Evolutionary conservation across 2,888 invertebrate genomes (phyloP), one percentile per base, ranked within the genome.

Genomic region (Pristionchus fissidentatus): DNA sequence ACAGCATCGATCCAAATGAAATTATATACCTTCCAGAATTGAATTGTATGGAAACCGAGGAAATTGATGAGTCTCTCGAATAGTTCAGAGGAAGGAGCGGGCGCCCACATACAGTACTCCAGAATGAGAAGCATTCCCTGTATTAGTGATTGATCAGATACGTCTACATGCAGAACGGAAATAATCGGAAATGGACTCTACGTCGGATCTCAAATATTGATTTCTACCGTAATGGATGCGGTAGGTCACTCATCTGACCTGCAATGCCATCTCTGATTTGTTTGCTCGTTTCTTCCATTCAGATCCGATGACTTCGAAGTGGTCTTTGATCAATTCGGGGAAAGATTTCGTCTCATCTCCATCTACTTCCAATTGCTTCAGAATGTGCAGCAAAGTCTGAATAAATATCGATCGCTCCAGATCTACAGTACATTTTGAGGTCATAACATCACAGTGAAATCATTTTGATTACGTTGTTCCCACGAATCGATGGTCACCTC

Each of bases 11-110:
- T 32, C 7, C 8, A 22, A 13, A 10, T n/a, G 22, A 66, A 66
- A 35, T 3, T 35, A 32, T n/a, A 19, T 19, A 79, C 79, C 78
- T 79, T 84, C 78, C 78, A 84, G 83, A 89, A 90, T 52, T 90
- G 89, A 19, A 89, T 86, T 10, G 90, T 88, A 82, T 89, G 85
- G 49, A 89, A 90, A 52, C 90, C 91, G 35, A 91, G 87, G 22
- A 88, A 85, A 73, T 87, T 85, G 62, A 91, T 87, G 41, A 91
- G 87, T 10, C 86, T 80, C 81, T 91, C 91, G 75, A 91, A 91
- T 43, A 86, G 83, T 32, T 87, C 84, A 75, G 89, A 86, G 55
- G 88, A 89, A 2, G 87, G 85, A 81, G 91, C 88, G 60, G 89
- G 90, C 15, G 13, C 29, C 83, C 83, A 85, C 60, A 91, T 86